Evolutionary conservation across 2,113 vertebrate species (phyloP).

Genomic region (Megaceryle maxima): DNA sequence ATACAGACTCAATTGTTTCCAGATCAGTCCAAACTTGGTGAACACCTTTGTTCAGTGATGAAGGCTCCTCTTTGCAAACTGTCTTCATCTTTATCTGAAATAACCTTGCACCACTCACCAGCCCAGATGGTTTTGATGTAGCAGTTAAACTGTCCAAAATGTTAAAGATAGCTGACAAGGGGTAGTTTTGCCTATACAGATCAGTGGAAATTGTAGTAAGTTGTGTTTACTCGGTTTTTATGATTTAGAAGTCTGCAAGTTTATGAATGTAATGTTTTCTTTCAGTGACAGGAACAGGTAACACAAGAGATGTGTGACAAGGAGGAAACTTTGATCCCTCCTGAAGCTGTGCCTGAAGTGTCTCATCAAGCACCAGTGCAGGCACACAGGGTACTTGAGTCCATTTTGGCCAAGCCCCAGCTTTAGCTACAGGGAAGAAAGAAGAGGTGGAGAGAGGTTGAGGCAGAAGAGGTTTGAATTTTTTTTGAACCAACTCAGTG

Average conservation of each 20-base stretch:
- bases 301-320: neutral
- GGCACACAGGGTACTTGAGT: neutral
- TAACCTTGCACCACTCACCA: neutral
- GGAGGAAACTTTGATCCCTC: neutral
- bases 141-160: neutral
- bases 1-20: neutral
- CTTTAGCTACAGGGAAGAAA: neutral
- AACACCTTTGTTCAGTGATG: neutral
- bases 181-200: neutral
- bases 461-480: neutral
- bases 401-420: neutral
- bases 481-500: neutral
- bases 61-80: neutral
- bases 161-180: neutral
- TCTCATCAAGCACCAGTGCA: neutral
- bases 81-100: neutral
- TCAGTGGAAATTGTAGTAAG: neutral
- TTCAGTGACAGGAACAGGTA: neutral
- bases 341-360: neutral
- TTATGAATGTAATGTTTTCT: neutral
- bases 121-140: accelerated
- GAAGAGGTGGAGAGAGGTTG: neutral
- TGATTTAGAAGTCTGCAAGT: neutral
- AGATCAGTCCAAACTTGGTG: neutral
- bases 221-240: neutral